Evolutionary conservation across 2,888 invertebrate species (phyloP), one percentile per base, ranked within the genome.

Genomic region (Serripes groenlandicus): DNA sequence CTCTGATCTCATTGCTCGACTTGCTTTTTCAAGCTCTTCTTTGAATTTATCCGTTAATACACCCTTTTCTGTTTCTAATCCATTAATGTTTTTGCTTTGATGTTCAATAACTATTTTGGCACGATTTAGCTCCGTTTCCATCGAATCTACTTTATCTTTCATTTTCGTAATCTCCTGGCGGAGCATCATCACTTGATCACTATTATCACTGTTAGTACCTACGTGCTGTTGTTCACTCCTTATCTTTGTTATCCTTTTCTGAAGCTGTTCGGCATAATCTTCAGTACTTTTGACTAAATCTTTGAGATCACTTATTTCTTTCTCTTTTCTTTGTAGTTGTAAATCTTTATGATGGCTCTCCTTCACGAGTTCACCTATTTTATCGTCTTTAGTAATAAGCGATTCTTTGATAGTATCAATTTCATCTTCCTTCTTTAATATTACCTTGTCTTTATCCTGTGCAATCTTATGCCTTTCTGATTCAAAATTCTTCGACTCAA

Each of bases 1-100:
- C 64, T 92, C 92, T n/a, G 86, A 86, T 37, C 90, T 80, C 91
- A 92, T 91, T 18, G 91, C 89, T 62, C 81, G 80, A 26, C 90
- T 85, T 7, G 91, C 90, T 72, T 87, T 86, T 26, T 92, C 90
- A 7, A 91, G 81, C 26, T 92, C 91, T 42, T 89, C 89, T 35
- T 83, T 85, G 66, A 92, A 91, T 68, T 86, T 88, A n/a, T 78
- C 79, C 54, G 87, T 83, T 70, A 90, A 83, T 64, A 83, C 88
- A 77, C 80, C 87, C 74, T 89, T 89, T 72, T 89, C 89, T 26
- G 75, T 75, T 83, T 90, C 90, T 28, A 91, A 42, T 52, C 82
- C 78, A 32, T 74, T 78, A n/a, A 92, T 85, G 83, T 89, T 88
- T 28, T 76, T 69, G 76, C 80, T 89, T 75, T 92, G 92, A 60